Evolutionary conservation across 2,888 invertebrate species (phyloP).

Genomic region (Diplazon laetatorius): DNA sequence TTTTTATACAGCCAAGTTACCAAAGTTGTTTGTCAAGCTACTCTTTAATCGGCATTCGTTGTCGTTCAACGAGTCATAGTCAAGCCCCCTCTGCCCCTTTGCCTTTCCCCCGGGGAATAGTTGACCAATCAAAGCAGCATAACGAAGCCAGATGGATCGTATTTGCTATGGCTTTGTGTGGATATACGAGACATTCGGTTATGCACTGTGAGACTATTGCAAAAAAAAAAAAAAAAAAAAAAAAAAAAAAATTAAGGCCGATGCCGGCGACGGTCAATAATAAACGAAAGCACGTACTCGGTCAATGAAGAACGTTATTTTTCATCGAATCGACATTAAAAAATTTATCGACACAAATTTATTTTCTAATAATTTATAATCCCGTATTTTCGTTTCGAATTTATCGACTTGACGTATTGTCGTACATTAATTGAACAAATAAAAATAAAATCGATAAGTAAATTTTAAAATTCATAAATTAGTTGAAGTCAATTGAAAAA

Average conservation of each 20-base stretch:
- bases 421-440: no score
- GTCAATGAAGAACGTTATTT: constrained; percentile 32
- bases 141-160: constrained; percentile 18
- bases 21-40: no score
- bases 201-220: constrained; percentile 12
- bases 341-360: no score
- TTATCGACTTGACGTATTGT: no score
- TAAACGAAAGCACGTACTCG: constrained; percentile 40
- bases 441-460: no score
- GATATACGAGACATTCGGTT: background rate
- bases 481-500: no score
- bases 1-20: no score
- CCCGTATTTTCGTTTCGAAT: no score
- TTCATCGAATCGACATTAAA: background rate
- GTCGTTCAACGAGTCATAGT: constrained; percentile 8
- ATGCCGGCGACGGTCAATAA: constrained; percentile 54
- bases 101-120: no score
- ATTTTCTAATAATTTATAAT: no score
- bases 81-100: background rate
- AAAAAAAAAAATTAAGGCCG: background rate
- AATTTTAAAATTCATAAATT: no score
- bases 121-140: background rate
- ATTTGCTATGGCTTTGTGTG: constrained; percentile 13
- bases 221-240: no score
- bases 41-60: constrained; percentile 11